These are phyloP conservation scores for Pediacus dermestoides DNA, from an alignment of 2,888 invertebrate genomes.

Conservation along the genomic window DNA sequence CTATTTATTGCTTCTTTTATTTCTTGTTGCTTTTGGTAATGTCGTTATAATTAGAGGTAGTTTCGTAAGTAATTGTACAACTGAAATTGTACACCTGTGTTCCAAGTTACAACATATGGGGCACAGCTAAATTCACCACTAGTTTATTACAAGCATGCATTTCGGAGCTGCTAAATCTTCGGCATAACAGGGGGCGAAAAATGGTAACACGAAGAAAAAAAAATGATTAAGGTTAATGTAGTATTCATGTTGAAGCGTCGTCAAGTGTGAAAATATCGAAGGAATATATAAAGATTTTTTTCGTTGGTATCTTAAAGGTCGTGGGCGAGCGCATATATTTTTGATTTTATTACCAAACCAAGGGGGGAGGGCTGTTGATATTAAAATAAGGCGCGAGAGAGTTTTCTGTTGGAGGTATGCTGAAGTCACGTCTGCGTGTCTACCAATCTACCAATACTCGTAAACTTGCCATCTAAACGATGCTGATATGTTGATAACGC, in stretches of 20 bases:
- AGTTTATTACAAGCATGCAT: no score
- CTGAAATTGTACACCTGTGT: slow-evolving; percentile 1
- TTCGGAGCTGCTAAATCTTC: no score
- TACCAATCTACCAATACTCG: slow-evolving; percentile 35
- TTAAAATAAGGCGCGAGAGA: slow-evolving; percentile 20
- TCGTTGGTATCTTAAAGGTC: no score
- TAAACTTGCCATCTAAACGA: slow-evolving; percentile 37
- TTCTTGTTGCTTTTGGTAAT: no score
- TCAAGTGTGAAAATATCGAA: no score
- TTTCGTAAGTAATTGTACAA: slow-evolving; percentile 1
- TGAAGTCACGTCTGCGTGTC: slow-evolving; percentile 32
- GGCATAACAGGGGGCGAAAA: no score
- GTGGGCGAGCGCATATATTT: slow-evolving; percentile 14
- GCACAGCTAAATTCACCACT: no score
- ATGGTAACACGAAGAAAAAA: no score
- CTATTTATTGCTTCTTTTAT: slow-evolving; percentile 1
- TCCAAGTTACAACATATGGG: no score
- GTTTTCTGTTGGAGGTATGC: slow-evolving; percentile 27
- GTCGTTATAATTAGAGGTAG: slow-evolving; percentile 5
- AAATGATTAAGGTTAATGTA: no score
- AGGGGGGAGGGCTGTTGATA: slow-evolving; percentile 26
- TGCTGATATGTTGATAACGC: slow-evolving; percentile 35
- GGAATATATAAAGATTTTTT: no score
- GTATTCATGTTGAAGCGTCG: no score
- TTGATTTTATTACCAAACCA: slow-evolving; percentile 26